Percentiles rank a stretch among this genome's conserved stretches.
Conservation (phyloP, 1,140 invertebrate genomes). For the Ceratosolen fusciceps region DNA sequence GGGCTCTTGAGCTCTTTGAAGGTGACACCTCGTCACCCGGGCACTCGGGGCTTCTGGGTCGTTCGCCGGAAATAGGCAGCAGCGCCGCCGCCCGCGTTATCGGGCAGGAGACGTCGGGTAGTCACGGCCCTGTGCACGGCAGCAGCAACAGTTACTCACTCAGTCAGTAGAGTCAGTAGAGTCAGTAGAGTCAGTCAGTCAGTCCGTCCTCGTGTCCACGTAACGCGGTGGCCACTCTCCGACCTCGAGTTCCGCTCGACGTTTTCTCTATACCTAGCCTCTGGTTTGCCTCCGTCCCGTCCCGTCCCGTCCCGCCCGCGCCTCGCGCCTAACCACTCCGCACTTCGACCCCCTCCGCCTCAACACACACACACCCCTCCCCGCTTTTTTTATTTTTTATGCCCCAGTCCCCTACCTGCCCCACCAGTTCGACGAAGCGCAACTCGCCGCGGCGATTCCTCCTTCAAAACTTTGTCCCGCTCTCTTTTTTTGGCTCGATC, state of each 20-base stretch:
- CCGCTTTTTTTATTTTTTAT: no score
- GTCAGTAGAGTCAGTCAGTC: no score
- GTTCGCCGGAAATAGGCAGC: neutral
- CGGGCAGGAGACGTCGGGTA: neutral
- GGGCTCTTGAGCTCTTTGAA: neutral
- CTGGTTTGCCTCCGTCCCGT: neutral
- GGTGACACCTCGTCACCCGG: neutral
- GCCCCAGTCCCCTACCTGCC: no score
- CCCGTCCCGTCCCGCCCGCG: neutral
- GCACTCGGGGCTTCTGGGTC: neutral
- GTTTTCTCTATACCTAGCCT: neutral
- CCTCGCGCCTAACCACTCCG: neutral
- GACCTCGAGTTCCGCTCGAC: neutral
- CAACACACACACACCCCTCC: neutral
- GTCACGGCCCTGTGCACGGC: neutral
- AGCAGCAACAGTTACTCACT: no score
- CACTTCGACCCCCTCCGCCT: neutral
- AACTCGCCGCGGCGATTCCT: no score
- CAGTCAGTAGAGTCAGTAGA: no score
- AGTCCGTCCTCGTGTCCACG: neutral
- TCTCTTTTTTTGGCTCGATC: no score
- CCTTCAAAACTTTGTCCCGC: no score
- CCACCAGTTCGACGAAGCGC: no score
- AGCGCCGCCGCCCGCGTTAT: neutral
- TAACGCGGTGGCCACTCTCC: neutral